Percentiles rank a stretch among this genome's conserved stretches.
These are phyloP conservation scores for Pristiophorus japonicus DNA, from an alignment of 2,113 vertebrate genomes.

Conservation along the genomic window DNA sequence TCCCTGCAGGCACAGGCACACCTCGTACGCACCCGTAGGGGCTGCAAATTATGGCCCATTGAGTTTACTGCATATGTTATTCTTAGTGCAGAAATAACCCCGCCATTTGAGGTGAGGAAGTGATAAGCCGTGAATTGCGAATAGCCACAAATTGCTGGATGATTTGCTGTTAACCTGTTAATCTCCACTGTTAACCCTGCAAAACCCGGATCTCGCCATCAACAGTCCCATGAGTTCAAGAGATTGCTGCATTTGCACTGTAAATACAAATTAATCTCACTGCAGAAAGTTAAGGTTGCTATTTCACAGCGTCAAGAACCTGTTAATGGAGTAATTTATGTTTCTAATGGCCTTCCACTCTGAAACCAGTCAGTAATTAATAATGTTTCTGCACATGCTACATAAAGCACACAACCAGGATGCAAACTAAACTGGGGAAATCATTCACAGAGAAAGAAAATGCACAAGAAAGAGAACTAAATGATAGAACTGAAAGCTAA, in stretches of 20 bases:
- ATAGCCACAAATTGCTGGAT: neutral
- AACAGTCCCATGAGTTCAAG: neutral
- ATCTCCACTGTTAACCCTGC: neutral
- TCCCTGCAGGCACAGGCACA: too few relatives aligned
- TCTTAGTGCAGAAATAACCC: too few relatives aligned
- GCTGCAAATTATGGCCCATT: too few relatives aligned
- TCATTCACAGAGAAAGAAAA: neutral
- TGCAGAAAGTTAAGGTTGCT: neutral
- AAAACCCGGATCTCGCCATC: neutral
- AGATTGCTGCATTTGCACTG: neutral
- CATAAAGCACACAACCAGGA: neutral
- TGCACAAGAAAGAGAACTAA: neutral
- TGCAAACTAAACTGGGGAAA: neutral
- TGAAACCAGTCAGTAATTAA: neutral
- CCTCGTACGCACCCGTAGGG: too few relatives aligned
- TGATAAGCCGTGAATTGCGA: neutral
- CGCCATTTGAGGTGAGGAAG: too few relatives aligned
- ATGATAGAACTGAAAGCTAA: neutral
- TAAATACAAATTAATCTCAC: neutral
- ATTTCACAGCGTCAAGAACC: neutral
- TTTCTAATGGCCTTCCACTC: neutral
- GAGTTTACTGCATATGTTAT: too few relatives aligned
- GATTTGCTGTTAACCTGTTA: neutral
- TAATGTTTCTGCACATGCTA: neutral
- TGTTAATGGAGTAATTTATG: neutral